phyloP scores from a whole-genome alignment of 2,797 vertebrate species.

The Myiotriccus ornatus region DNA sequence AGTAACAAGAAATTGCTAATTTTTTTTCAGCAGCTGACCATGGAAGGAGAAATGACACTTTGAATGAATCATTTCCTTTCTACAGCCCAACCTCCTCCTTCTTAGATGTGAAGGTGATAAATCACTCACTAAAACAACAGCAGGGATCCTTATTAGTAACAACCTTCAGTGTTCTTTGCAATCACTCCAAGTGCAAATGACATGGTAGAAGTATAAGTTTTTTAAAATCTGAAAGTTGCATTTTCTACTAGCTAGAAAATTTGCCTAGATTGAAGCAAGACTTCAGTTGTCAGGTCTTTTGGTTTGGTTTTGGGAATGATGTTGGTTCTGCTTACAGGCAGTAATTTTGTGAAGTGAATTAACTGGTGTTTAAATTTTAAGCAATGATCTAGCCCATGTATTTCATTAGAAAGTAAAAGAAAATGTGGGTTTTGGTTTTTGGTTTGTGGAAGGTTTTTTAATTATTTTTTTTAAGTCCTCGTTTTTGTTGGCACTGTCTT shows the following conservation, averaged over 20 bases:
- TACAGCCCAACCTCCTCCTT: constrained; percentile 47
- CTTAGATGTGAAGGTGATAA: constrained; percentile 66
- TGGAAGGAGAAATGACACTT: constrained; percentile 53
- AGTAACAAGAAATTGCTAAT: constrained; percentile 53
- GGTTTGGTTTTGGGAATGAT: neutral
- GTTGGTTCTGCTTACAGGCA: neutral
- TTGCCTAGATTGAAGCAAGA: neutral
- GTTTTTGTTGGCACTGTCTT: neutral
- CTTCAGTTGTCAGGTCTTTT: neutral
- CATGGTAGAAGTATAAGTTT: neutral
- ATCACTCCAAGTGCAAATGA: constrained; percentile 41
- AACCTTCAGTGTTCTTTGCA: constrained; percentile 56
- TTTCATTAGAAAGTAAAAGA: neutral
- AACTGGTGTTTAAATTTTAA: neutral
- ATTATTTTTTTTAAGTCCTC: neutral
- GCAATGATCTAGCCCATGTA: neutral
- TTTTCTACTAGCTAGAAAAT: neutral
- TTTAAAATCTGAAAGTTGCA: neutral
- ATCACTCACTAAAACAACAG: constrained; percentile 63
- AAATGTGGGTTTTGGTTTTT: neutral
- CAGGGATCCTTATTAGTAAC: constrained; percentile 69
- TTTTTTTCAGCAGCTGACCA: neutral
- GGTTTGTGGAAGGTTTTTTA: neutral
- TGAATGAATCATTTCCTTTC: constrained; percentile 60
- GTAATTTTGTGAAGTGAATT: neutral